Conservation (phyloP, 2,888 invertebrate genomes). For the Byasa hedistus region DNA sequence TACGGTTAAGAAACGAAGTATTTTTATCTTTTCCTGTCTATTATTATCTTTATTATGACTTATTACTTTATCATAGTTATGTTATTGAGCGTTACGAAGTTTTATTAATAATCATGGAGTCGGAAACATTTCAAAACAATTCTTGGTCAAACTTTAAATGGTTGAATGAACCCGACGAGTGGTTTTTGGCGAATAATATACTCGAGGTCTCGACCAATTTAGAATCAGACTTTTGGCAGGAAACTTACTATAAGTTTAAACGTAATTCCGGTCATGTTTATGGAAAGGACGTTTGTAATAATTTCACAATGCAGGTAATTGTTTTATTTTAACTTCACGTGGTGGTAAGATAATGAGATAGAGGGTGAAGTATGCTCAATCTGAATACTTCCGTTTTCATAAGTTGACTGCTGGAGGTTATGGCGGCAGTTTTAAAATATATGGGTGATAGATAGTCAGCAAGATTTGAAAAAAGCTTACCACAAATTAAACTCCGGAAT, state of each 20-base stretch:
- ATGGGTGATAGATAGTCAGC: too few relatives aligned
- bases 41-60: background rate
- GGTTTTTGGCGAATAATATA: conserved; percentile 42
- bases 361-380: too few relatives aligned
- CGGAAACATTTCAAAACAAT: background rate
- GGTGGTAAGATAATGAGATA: too few relatives aligned
- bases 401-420: too few relatives aligned
- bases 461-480: too few relatives aligned
- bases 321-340: background rate
- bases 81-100: background rate
- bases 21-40: background rate
- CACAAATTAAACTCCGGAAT: too few relatives aligned
- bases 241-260: conserved; percentile 58
- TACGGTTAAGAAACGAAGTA: too few relatives aligned
- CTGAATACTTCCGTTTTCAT: too few relatives aligned
- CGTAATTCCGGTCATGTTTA: conserved; percentile 59
- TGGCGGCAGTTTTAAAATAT: too few relatives aligned
- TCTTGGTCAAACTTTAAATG: conserved; percentile 49
- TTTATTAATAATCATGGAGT: background rate
- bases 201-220: conserved; percentile 54
- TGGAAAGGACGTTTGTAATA: conserved; percentile 50
- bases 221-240: conserved; percentile 66
- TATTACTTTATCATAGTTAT: background rate
- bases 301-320: conserved; percentile 56
- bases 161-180: conserved; percentile 59